These are phyloP conservation scores for Drosophila azteca DNA, from an alignment of 1,140 invertebrate species.

Conservation along the genomic window DNA sequence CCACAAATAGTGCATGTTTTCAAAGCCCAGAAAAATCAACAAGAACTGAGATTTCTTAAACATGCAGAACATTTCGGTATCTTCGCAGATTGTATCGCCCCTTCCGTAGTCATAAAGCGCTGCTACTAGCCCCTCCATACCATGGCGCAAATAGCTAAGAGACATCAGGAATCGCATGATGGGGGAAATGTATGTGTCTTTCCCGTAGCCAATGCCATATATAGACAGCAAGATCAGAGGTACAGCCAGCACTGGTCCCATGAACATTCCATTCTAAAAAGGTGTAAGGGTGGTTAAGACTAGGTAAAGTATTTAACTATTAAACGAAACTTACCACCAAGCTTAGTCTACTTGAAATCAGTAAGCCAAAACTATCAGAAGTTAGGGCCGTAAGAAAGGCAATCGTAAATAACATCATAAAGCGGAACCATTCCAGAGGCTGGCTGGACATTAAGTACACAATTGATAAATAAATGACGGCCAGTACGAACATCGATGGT, in stretches of 20 bases:
- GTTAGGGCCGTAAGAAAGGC: slow-evolving; percentile 89
- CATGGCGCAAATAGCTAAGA: slow-evolving; percentile 91
- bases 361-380: slow-evolving; percentile 90
- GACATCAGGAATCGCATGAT: slow-evolving; percentile 90
- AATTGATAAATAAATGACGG: slow-evolving; percentile 90
- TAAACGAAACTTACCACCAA: slow-evolving; percentile 87
- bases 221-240: slow-evolving; percentile 91
- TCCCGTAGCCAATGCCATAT: slow-evolving; percentile 89
- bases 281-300: not conserved
- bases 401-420: slow-evolving; percentile 88
- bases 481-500: slow-evolving; percentile 89
- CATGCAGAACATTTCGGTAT: slow-evolving; percentile 88
- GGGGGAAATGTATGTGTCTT: slow-evolving; percentile 85
- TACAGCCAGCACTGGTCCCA: slow-evolving; percentile 89
- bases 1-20: slow-evolving; percentile 67
- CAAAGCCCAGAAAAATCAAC: slow-evolving; percentile 74
- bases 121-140: slow-evolving; percentile 90
- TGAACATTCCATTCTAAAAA: slow-evolving; percentile 90
- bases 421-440: slow-evolving; percentile 90
- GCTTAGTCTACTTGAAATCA: slow-evolving; percentile 89
- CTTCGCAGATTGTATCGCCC: slow-evolving; percentile 87
- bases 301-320: not conserved
- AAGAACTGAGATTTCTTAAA: slow-evolving; percentile 86
- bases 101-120: slow-evolving; percentile 91
- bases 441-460: slow-evolving; percentile 94